Evolutionary conservation across 1,140 invertebrate species (phyloP), one percentile per base, ranked within the genome.

Genomic region (Medauroidea extradentata): DNA sequence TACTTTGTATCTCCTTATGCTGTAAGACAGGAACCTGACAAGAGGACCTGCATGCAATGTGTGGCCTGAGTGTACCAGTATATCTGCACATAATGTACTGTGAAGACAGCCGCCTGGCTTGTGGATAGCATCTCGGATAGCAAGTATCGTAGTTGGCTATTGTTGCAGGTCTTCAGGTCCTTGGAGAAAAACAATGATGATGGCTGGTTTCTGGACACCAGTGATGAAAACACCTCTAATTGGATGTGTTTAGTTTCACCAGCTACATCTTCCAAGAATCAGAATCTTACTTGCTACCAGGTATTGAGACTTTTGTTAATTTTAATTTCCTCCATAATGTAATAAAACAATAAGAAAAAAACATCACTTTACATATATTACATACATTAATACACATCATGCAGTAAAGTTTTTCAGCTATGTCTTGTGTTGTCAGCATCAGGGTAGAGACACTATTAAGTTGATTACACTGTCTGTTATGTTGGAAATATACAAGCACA

Each of bases 211-310:
- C 69, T 87, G 59, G 80, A 84, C 67, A 80, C 75, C 25, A 73
- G 63, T 14, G 75, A 85, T 70, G 78, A 81, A 59, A 68, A 75
- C 21, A 71, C 74, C 44, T 82, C 81, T 59, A 86, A 83, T 75
- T 87, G 85, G 85, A 83, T 86, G 81, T 78, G 79, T 60, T 82
- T 83, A 65, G 78, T 86, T 9, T 71, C 71, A 39, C 71, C 78
- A 57, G 81, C 81, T 1, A 50, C 27, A 9, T 21, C 24, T 21
- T 19, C 70, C 24, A 64, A 73, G 14, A 76, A 80, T 56, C 82
- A 85, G 69, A 87, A 87, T 75, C 71, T 85, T 38, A 78, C 86
- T 44, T 85, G 84, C 56, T 86, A 83, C 71, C 84, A 86, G 67
- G 78, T 82, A 63, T 59, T 25, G 25, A 21, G 13, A 39, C 3